These are phyloP conservation scores for Heliconius ismenius DNA, from an alignment of 2,888 invertebrate genomes.

Conservation along the genomic window DNA sequence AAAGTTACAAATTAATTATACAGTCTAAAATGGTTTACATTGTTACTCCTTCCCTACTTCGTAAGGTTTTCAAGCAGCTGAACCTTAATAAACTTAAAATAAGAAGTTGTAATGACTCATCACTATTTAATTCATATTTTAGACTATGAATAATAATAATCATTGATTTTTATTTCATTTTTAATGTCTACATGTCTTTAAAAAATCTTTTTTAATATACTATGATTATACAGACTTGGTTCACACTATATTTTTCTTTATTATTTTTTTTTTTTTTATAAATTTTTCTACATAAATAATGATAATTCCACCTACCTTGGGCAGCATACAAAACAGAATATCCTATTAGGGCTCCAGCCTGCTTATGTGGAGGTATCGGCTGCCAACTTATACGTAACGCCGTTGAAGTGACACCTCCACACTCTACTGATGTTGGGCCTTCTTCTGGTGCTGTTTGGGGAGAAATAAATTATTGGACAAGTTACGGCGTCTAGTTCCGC, in stretches of 20 bases:
- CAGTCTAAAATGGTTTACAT: neutral
- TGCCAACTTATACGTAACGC: slow-evolving; percentile 90
- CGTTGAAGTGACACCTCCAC: slow-evolving; percentile 88
- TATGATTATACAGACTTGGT: too few species aligned
- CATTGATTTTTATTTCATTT: too few species aligned
- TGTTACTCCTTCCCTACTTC: neutral
- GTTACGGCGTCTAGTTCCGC: neutral
- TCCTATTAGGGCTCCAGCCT: slow-evolving; percentile 90
- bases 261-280: neutral
- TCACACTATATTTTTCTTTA: too few species aligned
- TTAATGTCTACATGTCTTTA: too few species aligned
- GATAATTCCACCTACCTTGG: slow-evolving; percentile 61
- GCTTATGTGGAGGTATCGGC: slow-evolving; percentile 86
- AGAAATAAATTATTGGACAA: neutral
- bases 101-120: too few species aligned
- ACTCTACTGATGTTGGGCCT: slow-evolving; percentile 88
- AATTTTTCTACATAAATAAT: neutral
- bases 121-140: too few species aligned
- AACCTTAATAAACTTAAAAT: neutral
- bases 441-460: slow-evolving; percentile 86
- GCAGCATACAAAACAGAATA: slow-evolving; percentile 91
- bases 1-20: neutral
- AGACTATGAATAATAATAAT: too few species aligned
- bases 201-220: too few species aligned
- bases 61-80: neutral